Conservation (phyloP, 2,888 invertebrate species). For the Eupithecia subumbrata region DNA sequence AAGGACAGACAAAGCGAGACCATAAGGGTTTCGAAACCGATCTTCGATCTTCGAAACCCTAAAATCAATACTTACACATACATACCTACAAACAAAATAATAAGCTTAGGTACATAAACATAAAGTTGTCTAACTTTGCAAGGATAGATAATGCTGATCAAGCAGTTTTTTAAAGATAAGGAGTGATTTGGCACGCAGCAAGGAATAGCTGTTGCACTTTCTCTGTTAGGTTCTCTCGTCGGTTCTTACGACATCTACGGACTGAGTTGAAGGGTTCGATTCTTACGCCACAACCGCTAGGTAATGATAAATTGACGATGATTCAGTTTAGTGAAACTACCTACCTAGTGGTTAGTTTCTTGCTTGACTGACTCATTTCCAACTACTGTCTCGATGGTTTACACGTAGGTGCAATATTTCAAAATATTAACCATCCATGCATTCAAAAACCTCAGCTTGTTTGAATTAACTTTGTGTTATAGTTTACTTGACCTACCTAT, state of each 20-base stretch:
- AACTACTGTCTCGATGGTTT: not conserved
- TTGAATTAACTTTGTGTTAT: not conserved
- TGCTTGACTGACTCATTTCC: not conserved
- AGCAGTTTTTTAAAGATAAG: too few species aligned
- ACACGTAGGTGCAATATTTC: constrained; percentile 19
- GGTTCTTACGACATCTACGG: not conserved
- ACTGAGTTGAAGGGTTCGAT: too few species aligned
- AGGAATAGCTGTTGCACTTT: not conserved
- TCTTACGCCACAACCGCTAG: too few species aligned
- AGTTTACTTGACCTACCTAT: not conserved
- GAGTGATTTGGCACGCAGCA: too few species aligned
- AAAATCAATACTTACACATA: too few species aligned
- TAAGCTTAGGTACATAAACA: too few species aligned
- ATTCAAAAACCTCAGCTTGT: constrained; percentile 24
- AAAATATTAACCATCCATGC: constrained; percentile 25
- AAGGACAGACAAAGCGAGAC: too few species aligned
- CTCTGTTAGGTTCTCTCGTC: not conserved
- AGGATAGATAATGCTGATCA: too few species aligned
- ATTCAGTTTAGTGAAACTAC: not conserved
- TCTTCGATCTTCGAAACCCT: too few species aligned
- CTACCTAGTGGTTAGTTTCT: not conserved
- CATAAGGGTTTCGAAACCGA: too few species aligned
- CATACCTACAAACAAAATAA: too few species aligned
- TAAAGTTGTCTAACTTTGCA: too few species aligned
- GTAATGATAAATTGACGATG: not conserved